Evolutionary conservation across 2,113 vertebrate genomes (phyloP).

Genomic region (Capra hircus): DNA sequence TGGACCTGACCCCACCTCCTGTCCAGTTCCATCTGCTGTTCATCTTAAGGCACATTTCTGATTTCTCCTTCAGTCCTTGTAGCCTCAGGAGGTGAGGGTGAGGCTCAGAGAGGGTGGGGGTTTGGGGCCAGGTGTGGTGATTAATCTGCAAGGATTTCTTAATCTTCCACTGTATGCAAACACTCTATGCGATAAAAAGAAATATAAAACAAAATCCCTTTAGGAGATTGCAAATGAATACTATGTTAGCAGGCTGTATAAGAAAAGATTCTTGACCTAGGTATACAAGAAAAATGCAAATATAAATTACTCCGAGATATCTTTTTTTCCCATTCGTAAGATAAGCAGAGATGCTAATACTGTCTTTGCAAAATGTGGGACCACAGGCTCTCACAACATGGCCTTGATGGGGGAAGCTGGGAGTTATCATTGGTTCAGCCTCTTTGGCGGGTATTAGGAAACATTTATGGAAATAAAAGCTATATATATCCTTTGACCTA

Average conservation of each 20-base stretch:
- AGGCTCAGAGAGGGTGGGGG: background rate
- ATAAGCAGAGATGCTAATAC: background rate
- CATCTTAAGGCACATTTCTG: background rate
- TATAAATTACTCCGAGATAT: background rate
- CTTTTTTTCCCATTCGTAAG: background rate
- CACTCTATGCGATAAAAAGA: background rate
- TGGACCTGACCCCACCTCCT: background rate
- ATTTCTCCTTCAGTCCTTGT: background rate
- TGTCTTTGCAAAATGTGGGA: background rate
- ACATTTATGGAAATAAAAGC: background rate
- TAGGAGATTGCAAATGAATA: background rate
- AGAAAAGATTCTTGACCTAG: constrained; percentile 6
- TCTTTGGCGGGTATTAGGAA: background rate
- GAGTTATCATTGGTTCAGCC: background rate
- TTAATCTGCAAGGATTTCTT: background rate
- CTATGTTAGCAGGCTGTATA: background rate
- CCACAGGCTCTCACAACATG: rapidly evolving
- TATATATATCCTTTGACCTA: background rate
- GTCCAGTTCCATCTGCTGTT: background rate
- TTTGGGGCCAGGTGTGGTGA: background rate
- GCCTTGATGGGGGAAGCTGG: background rate
- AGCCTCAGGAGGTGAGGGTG: constrained; percentile 8
- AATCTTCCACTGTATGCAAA: background rate
- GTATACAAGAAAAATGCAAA: background rate
- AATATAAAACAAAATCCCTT: background rate